Conservation (phyloP, 1,140 invertebrate species). For the Zaprionus capensis region DNA sequence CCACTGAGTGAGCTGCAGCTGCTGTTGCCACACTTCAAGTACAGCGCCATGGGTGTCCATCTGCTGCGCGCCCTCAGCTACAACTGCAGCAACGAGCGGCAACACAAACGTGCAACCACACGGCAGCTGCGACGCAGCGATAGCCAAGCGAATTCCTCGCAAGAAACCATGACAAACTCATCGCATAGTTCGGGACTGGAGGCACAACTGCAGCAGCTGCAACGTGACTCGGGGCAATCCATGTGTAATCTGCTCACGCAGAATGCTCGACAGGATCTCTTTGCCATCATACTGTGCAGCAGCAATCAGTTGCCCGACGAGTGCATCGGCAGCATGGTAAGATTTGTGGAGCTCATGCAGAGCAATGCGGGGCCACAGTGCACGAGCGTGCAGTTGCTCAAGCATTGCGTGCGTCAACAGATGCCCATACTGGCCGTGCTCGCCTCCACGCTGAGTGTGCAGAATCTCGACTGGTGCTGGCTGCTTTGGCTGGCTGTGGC, state of each 20-base stretch:
- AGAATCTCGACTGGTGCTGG: constrained; percentile 85
- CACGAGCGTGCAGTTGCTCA: constrained; percentile 83
- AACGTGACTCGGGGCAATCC: constrained; percentile 42
- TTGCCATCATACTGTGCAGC: constrained; percentile 73
- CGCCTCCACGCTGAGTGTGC: constrained; percentile 81
- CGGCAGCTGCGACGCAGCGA: constrained; percentile 53
- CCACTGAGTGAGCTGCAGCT: constrained; percentile 85
- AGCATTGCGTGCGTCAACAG: constrained; percentile 69
- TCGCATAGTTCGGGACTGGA: constrained; percentile 64
- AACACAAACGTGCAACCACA: constrained; percentile 55
- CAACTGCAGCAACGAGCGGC: constrained; percentile 50
- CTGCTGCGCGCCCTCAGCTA: constrained; percentile 76
- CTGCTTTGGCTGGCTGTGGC: constrained; percentile 86
- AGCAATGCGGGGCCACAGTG: constrained; percentile 50
- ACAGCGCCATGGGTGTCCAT: constrained; percentile 82
- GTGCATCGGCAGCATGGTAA: constrained; percentile 15
- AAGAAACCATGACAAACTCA: constrained; percentile 72
- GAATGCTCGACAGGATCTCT: constrained; percentile 62
- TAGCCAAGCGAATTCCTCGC: constrained; percentile 60
- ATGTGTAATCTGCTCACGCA: constrained; percentile 54
- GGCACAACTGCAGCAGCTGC: constrained; percentile 44
- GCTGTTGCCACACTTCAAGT: constrained; percentile 82
- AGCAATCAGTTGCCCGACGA: constrained; percentile 56
- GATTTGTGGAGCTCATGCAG: constrained; percentile 67
- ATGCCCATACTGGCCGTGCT: constrained; percentile 86